Evolutionary conservation across 2,888 invertebrate genomes (phyloP).

Genomic region (Lycaena phlaeas): DNA sequence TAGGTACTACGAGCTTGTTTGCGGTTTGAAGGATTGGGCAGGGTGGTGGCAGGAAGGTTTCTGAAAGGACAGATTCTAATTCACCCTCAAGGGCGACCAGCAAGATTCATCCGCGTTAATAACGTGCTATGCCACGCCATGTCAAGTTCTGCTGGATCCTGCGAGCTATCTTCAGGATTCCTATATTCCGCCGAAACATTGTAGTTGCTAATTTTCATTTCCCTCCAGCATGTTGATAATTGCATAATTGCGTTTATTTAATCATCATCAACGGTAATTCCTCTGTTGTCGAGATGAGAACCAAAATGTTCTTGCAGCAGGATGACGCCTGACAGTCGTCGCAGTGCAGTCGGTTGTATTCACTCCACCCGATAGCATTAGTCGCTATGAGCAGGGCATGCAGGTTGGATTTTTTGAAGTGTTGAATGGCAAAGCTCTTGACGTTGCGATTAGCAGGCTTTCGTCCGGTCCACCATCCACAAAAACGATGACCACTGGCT

Average conservation of each 20-base stretch:
- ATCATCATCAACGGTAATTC: constrained; percentile 9
- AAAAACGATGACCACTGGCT: constrained; percentile 11
- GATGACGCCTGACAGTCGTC: constrained; percentile 14
- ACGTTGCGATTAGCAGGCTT: constrained; percentile 18
- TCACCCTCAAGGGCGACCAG: constrained; percentile 7
- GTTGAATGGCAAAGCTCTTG: constrained; percentile 13
- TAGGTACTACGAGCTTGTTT: constrained; percentile 9
- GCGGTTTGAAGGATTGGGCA: constrained; percentile 8
- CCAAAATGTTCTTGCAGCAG: constrained; percentile 16
- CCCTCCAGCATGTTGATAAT: constrained; percentile 10
- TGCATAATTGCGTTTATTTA: constrained; percentile 9
- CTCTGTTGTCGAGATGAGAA: constrained; percentile 13
- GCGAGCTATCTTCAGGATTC: constrained; percentile 2
- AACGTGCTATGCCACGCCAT: constrained; percentile 8
- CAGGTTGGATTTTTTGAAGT: constrained; percentile 16
- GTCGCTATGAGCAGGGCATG: constrained; percentile 16
- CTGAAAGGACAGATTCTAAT: constrained; percentile 7
- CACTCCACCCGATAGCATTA: constrained; percentile 16
- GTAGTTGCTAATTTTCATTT: constrained; percentile 7
- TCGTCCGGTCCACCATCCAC: constrained; percentile 14
- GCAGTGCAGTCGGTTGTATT: constrained; percentile 15
- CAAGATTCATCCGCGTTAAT: constrained; percentile 7
- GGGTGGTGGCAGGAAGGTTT: constrained; percentile 10
- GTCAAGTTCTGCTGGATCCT: constrained; percentile 2
- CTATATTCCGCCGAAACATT: constrained; percentile 8